phyloP scores from a whole-genome alignment of 2,113 vertebrate species.

The Otocyon megalotis region DNA sequence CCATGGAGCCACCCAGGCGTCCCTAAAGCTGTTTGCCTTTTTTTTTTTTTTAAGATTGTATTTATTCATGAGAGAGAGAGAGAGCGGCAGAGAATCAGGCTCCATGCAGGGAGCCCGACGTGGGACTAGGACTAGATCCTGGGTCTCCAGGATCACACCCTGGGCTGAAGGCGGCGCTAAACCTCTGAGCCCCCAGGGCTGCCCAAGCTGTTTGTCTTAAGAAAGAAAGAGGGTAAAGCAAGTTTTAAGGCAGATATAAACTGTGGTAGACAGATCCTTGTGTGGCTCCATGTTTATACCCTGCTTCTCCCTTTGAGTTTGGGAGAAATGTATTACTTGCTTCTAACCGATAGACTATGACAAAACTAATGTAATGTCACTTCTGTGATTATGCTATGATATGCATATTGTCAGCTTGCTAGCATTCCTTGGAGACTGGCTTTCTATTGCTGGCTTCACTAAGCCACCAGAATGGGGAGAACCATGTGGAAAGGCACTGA shows the following conservation, averaged over 20 bases:
- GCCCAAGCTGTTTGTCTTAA: background rate
- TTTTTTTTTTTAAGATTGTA: no score
- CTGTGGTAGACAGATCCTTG: no score
- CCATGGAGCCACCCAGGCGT: no score
- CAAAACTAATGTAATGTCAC: background rate
- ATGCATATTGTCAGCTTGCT: background rate
- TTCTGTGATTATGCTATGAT: background rate
- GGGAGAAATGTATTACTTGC: background rate
- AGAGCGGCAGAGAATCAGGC: no score
- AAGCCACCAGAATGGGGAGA: background rate
- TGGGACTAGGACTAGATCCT: no score
- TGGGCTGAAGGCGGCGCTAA: no score
- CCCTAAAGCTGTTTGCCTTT: no score
- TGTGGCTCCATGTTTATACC: no score
- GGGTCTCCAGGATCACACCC: no score
- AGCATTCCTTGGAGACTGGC: background rate
- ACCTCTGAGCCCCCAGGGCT: no score
- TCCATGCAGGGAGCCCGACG: no score
- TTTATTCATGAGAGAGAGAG: no score
- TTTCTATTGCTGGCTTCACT: background rate
- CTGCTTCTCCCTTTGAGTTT: background rate
- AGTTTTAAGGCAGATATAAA: background rate
- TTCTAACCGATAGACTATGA: background rate
- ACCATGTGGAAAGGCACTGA: background rate
- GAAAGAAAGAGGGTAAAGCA: background rate